Evolutionary conservation across 1,140 invertebrate species (phyloP), one percentile per base, ranked within the genome.

Genomic region (Drosophila bocqueti): DNA sequence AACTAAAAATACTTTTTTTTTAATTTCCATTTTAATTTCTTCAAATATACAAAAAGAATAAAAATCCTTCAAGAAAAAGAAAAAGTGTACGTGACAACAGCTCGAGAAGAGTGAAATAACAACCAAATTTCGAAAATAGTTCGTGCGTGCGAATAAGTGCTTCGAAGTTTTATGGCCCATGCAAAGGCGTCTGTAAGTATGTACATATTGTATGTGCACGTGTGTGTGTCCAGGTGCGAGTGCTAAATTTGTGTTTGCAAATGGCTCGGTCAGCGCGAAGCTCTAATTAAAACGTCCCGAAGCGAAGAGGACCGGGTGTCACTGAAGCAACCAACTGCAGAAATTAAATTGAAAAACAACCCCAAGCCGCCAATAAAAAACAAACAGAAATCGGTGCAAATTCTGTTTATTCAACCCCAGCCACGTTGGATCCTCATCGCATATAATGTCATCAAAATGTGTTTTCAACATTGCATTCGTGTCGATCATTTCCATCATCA

Each of bases 371-470:
- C 15, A 61, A 69, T 38, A 47, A 47, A 34, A 47, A 54, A 11
- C 11, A 60, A 66, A 59, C 50, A 65, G 62, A 50, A 73, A 66
- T 54, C 65, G 38, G 67, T 47, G 64, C 67, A 55, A 71, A 11
- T 81, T 61, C 62, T 71, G 76, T 83, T 67, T 45, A 72, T 67
- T 79, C 50, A 57, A 72, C 26, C 47, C 46, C 71, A 73, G 42
- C 67, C 67, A 85, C 79, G 54, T 90, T 90, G 85, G 85, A 91
- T 79, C 40, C 86, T 67, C 79, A 65, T 90, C 62, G 47, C 74
- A 89, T 78, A 92, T 92, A 92, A 92, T 92, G 91, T 92, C 91
- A 86, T 92, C 91, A 92, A 92, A 80, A 92, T 92, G 91, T 92
- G 87, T 83, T 86, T 91, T 92, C 91, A 80, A 90, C 74, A 90